Evolutionary conservation across 1,140 invertebrate genomes (phyloP), one percentile per base, ranked within the genome.

Genomic region (Pinna nobilis): DNA sequence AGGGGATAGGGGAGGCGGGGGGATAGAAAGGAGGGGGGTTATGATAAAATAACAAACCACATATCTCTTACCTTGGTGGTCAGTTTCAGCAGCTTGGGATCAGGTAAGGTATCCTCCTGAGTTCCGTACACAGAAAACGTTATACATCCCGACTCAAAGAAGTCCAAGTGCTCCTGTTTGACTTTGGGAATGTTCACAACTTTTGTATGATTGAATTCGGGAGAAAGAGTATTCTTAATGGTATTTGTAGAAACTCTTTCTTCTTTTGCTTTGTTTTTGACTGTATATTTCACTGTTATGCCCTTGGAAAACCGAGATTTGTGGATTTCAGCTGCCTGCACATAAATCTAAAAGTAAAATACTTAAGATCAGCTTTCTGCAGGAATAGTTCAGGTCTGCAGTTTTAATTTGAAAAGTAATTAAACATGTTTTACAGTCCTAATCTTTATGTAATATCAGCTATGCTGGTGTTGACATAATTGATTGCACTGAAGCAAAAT

Each of bases 91-190:
- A 89, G 77, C 50, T 84, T 88, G 30, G 80, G 76, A 68, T 89
- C 84, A 44, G 78, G 76, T 9, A 73, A 41, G 0, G 76, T 75
- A 61, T 90, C 88, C 39, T 88, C 86, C 76, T 90, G 89, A 7
- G 82, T 77, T 3, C 83, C 88, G 75, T 86, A 89, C 3, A 90
- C 71, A 51, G 80, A 65, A 74, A 90, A 88, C 13, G 87, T 88
- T 23, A 90, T 86, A 70, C 80, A 86, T 44, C 86, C 84, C 37
- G 50, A 73, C 37, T 89, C 84, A 74, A 90, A 89, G 69, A 85
- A 89, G 32, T 85, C 82, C 39, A 89, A 72, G 76, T 88, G 87
- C 44, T 88, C 80, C 53, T 83, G 71, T 18, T 74, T 82, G 7
- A 89, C 66, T 35, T 82, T 80, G 13, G 70, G 51, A 41, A 87